Percentiles rank a stretch among this genome's conserved stretches.
Evolutionary conservation across 1,140 invertebrate genomes (phyloP).

Genomic region (Euwallacea fornicatus): DNA sequence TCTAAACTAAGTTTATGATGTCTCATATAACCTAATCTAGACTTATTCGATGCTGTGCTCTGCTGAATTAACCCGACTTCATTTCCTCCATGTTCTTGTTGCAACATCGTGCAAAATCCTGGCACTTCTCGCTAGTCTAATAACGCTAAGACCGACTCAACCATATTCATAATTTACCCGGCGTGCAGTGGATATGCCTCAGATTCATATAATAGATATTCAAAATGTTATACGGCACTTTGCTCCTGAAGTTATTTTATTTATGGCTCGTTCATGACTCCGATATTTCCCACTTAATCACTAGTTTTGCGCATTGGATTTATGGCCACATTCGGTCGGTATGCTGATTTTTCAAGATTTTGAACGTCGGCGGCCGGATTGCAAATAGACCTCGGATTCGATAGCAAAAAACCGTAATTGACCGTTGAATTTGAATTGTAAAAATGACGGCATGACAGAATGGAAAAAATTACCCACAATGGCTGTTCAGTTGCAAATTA

Average conservation of each 20-base stretch:
- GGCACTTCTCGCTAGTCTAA: constrained; percentile 18
- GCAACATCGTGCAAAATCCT: no score
- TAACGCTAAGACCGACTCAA: not conserved
- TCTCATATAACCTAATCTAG: no score
- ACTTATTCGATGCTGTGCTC: no score
- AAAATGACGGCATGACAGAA: constrained; percentile 18
- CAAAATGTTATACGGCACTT: constrained; percentile 34
- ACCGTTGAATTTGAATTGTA: constrained; percentile 26
- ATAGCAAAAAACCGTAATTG: constrained; percentile 4
- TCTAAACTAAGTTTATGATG: no score
- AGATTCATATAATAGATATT: constrained; percentile 35
- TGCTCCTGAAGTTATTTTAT: constrained; percentile 35
- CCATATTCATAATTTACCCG: constrained; percentile 22
- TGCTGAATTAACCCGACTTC: not conserved
- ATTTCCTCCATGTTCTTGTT: no score
- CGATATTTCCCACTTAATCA: constrained; percentile 36
- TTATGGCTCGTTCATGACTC: constrained; percentile 31
- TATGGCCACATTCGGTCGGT: constrained; percentile 17
- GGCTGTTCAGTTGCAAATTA: constrained; percentile 50
- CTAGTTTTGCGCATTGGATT: constrained; percentile 26
- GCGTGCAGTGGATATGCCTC: constrained; percentile 20
- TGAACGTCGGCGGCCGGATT: not conserved
- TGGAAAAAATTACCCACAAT: constrained; percentile 37
- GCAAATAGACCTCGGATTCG: no score
- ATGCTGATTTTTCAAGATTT: constrained; percentile 26